phyloP scores from a whole-genome alignment of 2,888 invertebrate genomes.

The Volucella inanis region DNA sequence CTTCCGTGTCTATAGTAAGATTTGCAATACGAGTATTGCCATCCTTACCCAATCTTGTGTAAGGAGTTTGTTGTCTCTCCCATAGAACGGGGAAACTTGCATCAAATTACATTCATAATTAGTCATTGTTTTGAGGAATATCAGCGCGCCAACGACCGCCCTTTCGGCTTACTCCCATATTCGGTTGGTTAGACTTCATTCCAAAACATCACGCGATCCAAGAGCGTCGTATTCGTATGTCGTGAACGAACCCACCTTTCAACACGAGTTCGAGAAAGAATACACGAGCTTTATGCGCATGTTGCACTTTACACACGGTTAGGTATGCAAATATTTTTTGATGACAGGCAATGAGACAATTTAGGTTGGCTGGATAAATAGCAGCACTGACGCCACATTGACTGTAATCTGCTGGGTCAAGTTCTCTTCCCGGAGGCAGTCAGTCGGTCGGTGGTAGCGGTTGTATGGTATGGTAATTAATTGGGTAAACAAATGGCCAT shows the following conservation, averaged over 20 bases:
- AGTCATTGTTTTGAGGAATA: conserved; percentile 65
- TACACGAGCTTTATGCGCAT: conserved; percentile 19
- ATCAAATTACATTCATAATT: conserved; percentile 60
- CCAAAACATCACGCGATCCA: conserved; percentile 63
- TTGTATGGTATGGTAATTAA: conserved; percentile 22
- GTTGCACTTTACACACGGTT: conserved; percentile 66
- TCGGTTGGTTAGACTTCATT: conserved; percentile 59
- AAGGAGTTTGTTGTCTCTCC: neutral
- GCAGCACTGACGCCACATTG: conserved; percentile 42
- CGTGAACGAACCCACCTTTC: conserved; percentile 11
- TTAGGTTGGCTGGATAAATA: conserved; percentile 18
- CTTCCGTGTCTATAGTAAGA: neutral
- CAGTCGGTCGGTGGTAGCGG: no score
- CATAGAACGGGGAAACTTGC: conserved; percentile 24
- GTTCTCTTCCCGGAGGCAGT: conserved; percentile 17
- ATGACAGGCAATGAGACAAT: conserved; percentile 57
- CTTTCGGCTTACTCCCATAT: conserved; percentile 39
- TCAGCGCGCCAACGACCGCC: neutral
- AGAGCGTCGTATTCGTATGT: conserved; percentile 41
- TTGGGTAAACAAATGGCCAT: conserved; percentile 46
- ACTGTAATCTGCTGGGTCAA: conserved; percentile 47
- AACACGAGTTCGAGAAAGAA: neutral
- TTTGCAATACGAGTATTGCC: conserved; percentile 1
- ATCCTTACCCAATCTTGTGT: conserved; percentile 36
- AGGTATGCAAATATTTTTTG: conserved; percentile 70